Conservation (phyloP, 2,888 invertebrate species). For the Drosophila formosana region DNA sequence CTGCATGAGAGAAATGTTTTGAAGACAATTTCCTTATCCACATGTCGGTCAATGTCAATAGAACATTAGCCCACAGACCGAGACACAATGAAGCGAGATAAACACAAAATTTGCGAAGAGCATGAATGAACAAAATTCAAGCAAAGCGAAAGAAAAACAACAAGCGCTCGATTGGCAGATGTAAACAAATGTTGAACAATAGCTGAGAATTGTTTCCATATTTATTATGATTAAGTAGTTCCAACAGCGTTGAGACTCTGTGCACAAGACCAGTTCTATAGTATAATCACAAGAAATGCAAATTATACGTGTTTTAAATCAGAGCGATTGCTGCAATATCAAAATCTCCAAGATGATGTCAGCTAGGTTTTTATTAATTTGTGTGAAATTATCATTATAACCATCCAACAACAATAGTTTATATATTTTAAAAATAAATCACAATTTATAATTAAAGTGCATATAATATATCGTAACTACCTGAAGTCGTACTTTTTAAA, state of each 20-base stretch:
- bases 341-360: background rate
- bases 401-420: too few relatives aligned
- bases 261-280: background rate
- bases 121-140: slow-evolving; percentile 10
- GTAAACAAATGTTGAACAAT: slow-evolving; percentile 19
- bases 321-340: background rate
- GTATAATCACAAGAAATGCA: background rate
- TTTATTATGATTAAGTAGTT: slow-evolving; percentile 14
- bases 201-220: slow-evolving; percentile 16
- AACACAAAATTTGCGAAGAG: slow-evolving; percentile 6
- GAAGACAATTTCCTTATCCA: slow-evolving; percentile 12
- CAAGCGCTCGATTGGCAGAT: slow-evolving; percentile 10
- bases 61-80: background rate
- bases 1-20: background rate
- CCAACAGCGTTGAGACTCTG: background rate
- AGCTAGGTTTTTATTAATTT: too few relatives aligned
- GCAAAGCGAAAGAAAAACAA: slow-evolving; percentile 6
- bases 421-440: too few relatives aligned
- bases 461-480: background rate
- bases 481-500: too few relatives aligned
- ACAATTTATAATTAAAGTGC: too few relatives aligned
- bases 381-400: too few relatives aligned
- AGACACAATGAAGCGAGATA: slow-evolving; percentile 18
- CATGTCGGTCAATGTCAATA: slow-evolving; percentile 24
- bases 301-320: background rate